These are phyloP conservation scores for Falco cherrug DNA, from an alignment of 2,797 vertebrate species.

Conservation along the genomic window DNA sequence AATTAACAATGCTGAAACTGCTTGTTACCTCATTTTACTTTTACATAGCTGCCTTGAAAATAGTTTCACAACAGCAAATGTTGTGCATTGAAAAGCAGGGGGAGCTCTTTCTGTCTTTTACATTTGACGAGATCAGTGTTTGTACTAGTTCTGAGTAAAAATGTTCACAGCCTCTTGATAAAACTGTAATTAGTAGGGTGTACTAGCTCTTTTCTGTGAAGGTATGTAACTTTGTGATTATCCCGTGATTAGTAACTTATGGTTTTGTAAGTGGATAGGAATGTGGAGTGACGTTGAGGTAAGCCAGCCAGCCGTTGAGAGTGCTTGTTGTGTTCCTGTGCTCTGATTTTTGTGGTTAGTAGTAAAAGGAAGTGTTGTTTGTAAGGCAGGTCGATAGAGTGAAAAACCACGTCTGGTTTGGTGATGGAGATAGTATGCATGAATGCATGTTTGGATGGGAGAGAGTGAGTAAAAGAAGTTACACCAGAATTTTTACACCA, in stretches of 20 bases:
- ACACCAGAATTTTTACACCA: neutral
- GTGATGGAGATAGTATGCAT: neutral
- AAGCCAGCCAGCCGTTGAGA: neutral
- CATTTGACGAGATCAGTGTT: neutral
- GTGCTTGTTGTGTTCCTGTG: neutral
- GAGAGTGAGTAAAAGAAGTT: neutral
- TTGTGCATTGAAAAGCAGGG: neutral
- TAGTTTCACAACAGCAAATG: neutral
- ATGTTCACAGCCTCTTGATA: neutral
- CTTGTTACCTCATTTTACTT: neutral
- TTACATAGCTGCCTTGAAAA: neutral
- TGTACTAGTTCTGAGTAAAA: neutral
- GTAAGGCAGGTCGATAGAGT: neutral
- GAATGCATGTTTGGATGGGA: neutral
- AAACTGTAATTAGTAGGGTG: neutral
- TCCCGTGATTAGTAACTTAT: neutral
- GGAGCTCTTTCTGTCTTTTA: neutral
- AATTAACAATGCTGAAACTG: neutral
- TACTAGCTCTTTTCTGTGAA: neutral
- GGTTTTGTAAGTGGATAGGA: neutral
- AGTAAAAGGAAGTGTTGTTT: neutral
- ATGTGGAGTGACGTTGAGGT: rapidly evolving
- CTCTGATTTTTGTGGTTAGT: neutral
- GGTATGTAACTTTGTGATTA: neutral
- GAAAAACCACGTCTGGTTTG: neutral